These are phyloP conservation scores for Nyctalus aviator DNA, from an alignment of 2,797 vertebrate genomes.

Conservation along the genomic window DNA sequence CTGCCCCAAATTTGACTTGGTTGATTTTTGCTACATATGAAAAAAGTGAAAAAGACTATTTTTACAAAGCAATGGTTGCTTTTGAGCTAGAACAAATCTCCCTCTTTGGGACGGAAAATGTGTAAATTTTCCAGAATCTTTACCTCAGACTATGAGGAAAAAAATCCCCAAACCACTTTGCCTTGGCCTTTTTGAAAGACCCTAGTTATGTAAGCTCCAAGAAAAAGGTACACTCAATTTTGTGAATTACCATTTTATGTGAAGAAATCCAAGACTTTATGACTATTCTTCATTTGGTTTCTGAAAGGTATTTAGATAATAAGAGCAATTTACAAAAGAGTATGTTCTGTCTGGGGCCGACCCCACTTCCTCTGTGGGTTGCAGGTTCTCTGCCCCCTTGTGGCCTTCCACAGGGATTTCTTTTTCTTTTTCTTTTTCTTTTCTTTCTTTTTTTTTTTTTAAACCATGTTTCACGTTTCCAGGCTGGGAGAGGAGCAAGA, in stretches of 20 bases:
- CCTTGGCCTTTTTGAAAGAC: conserved; percentile 55
- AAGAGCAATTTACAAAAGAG: conserved; percentile 63
- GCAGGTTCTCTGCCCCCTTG: conserved; percentile 87
- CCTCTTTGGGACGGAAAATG: conserved; percentile 12
- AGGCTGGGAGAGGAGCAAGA: neutral
- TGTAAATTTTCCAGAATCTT: conserved; percentile 49
- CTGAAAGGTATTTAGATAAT: conserved; percentile 68
- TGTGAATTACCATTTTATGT: conserved; percentile 55
- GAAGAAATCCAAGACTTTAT: conserved; percentile 62
- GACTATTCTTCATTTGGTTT: conserved; percentile 62
- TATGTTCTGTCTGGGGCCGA: neutral
- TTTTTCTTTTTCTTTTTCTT: conserved; percentile 58
- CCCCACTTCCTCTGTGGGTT: conserved; percentile 65
- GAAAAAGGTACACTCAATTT: conserved; percentile 56
- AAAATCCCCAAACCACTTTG: neutral
- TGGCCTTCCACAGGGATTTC: conserved; percentile 83
- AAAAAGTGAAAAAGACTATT: neutral
- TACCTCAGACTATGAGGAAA: neutral
- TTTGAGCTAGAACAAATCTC: conserved; percentile 27
- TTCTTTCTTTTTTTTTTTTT: neutral
- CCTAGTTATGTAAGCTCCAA: conserved; percentile 8
- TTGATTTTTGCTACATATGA: conserved; percentile 35
- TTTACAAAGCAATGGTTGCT: conserved; percentile 16
- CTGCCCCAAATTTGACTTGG: conserved; percentile 20
- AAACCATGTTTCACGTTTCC: conserved; percentile 76